Base-by-base conservation (phyloP, 2,797 vertebrate species). In the Gorsachius magnificus region DNA sequence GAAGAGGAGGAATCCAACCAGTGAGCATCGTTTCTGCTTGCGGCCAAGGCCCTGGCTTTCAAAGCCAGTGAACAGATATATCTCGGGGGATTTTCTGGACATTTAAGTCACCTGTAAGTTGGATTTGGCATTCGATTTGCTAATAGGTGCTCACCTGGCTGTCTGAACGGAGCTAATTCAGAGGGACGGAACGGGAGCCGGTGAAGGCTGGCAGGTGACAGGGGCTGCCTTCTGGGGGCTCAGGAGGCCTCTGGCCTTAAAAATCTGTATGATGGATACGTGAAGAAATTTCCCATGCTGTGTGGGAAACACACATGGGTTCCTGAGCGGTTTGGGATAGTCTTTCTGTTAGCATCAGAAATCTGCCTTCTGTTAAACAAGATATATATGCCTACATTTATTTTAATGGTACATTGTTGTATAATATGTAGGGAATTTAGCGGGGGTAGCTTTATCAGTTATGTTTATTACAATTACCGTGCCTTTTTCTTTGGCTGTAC, bases 191-290 rank as follows among this genome's bases (percentile, higher is more conserved):
- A 10, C 7, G 31, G 57, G 31, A 43, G 35, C 11, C 1, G 2
- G 28, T 11, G 54, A 22, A 38, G 48, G 43, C 51, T 16, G n/a
- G 16, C 16, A 8, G 46, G 70, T 43, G 5, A 8, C 4, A 21
- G 16, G 31, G 22, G 33, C 56, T 57, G 46, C 78, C n/a, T 76
- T 76, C 15, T 18, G 3, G 64, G 26, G 38, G 17, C 53, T 58
- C 18, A 8, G n/a, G 6, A 43, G 38, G 22, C 50, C 29, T 16
- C 53, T 16, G 22, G 10, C 16, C 38, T 74, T 36, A 15, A 13
- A 46, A 54, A 28, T 11, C 20, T 36, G 0, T 35, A 1, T 12
- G 45, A 21, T 29, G 48, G 45, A 5, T 24, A 10, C 0, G 0
- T n/a, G 53, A 46, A 63, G 87, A 29, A 61, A 41, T 45, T 3